phyloP scores from a whole-genome alignment of 2,113 vertebrate genomes.

The Gulo gulo region DNA sequence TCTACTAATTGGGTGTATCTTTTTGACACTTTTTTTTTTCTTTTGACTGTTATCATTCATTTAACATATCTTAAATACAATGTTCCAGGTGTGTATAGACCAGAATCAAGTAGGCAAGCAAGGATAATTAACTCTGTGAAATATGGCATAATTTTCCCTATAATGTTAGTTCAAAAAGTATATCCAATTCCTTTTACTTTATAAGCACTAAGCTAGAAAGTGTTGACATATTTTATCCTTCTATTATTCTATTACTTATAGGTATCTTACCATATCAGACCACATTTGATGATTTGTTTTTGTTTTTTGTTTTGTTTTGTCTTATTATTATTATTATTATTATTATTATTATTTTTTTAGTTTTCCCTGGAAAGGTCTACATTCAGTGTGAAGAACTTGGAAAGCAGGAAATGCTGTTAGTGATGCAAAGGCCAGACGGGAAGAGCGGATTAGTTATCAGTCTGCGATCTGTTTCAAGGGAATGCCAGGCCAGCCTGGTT shows the following conservation, averaged over 20 bases:
- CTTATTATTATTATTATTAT: neutral
- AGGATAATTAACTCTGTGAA: neutral
- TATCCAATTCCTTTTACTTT: neutral
- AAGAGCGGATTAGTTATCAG: slow-evolving; percentile 36
- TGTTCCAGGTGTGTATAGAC: neutral
- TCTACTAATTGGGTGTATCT: neutral
- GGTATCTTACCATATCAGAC: neutral
- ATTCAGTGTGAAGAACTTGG: slow-evolving; percentile 18
- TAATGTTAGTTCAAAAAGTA: neutral
- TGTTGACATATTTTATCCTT: neutral
- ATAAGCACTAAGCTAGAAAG: neutral
- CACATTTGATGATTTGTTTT: neutral
- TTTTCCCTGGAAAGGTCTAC: slow-evolving; percentile 43
- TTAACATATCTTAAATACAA: neutral
- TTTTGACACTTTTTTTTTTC: neutral
- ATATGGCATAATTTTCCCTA: neutral
- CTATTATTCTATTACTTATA: neutral
- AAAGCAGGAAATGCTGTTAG: slow-evolving; percentile 6
- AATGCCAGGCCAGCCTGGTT: neutral
- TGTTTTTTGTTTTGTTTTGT: neutral
- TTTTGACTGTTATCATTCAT: neutral
- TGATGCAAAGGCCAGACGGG: slow-evolving; percentile 45
- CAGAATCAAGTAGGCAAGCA: neutral
- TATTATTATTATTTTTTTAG: neutral
- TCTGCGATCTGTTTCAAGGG: slow-evolving; percentile 13